Percentiles rank a stretch among this genome's conserved stretches.
These are phyloP conservation scores for Epizoanthus stellaris DNA, from an alignment of 92 coral and sea anemone species.

Conservation along the genomic window DNA sequence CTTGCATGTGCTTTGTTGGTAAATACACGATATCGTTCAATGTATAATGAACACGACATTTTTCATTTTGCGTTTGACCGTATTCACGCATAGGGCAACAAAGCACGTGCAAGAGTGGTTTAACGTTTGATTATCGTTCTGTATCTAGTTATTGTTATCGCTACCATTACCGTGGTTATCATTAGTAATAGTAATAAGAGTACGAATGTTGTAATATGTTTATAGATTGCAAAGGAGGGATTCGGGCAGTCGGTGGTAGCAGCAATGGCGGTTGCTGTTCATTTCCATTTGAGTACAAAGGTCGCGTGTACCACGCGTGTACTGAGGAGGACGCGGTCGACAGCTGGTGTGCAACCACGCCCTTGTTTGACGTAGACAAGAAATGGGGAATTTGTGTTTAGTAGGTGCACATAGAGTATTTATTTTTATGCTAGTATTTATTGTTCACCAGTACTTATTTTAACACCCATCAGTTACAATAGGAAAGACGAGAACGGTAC, in stretches of 20 bases:
- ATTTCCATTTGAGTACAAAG: conserved; percentile 76
- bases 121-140: no score
- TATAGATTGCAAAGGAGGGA: conserved; percentile 59
- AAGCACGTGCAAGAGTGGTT: no score
- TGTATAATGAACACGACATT: no score
- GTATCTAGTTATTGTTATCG: not conserved
- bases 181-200: not conserved
- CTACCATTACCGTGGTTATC: not conserved
- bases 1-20: no score
- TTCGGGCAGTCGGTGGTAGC: conserved; percentile 53
- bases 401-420: not conserved
- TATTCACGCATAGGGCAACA: no score
- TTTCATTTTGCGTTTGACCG: no score
- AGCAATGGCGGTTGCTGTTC: conserved; percentile 68
- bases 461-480: no score
- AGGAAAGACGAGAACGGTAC: no score
- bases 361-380: conserved; percentile 54
- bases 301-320: conserved; percentile 51
- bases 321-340: conserved; percentile 40
- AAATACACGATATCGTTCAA: no score
- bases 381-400: conserved; percentile 59
- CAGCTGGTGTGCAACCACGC: conserved; percentile 75
- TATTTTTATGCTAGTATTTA: not conserved
- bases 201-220: not conserved
- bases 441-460: no score